Conservation (phyloP, 2,797 vertebrate species). For the Graptemys geographica region DNA sequence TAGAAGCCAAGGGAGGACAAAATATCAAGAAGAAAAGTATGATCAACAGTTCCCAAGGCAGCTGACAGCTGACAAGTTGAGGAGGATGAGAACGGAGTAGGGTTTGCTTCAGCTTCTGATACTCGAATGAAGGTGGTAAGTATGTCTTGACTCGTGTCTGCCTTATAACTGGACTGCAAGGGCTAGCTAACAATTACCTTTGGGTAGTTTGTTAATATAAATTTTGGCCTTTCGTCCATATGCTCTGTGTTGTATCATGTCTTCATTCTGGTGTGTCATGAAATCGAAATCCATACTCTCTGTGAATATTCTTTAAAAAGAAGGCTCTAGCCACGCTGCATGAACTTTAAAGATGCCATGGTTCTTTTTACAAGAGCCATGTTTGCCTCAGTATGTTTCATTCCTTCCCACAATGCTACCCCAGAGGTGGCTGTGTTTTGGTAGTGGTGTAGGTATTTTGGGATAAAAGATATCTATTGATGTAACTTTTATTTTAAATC, state of each 20-base stretch:
- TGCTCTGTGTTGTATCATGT: neutral
- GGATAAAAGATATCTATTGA: neutral
- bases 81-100: neutral
- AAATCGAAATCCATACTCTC: neutral
- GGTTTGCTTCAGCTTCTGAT: neutral
- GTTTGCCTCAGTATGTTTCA: neutral
- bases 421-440: neutral
- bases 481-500: neutral
- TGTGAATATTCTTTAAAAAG: neutral
- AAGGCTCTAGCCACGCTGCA: neutral
- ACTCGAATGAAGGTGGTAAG: neutral
- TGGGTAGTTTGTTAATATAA: neutral
- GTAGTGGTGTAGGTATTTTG: neutral
- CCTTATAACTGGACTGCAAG: neutral
- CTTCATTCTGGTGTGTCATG: neutral
- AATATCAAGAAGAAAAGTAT: neutral
- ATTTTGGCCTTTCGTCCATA: neutral
- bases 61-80: neutral
- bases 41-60: neutral
- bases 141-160: neutral
- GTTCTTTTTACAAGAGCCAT: neutral
- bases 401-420: neutral
- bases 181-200: neutral
- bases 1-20: neutral
- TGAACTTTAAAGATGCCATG: neutral